Evolutionary conservation across 1,140 invertebrate species (phyloP), one percentile per base, ranked within the genome.

Genomic region (Lordiphosa collinella): DNA sequence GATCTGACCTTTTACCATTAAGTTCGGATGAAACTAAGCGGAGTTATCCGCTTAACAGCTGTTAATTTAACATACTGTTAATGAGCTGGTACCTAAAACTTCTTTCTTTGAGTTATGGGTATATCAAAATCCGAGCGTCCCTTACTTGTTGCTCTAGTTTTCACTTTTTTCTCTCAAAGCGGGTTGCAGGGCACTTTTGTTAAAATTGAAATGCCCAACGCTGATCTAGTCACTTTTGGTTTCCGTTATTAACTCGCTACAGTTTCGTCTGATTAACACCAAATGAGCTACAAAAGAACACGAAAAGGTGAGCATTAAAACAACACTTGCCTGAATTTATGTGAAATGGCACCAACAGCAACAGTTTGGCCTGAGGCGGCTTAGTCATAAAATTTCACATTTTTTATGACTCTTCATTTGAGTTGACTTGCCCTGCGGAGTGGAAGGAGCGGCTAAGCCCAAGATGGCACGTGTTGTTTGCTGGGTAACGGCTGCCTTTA

Each of bases 211-310:
- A 4, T 18, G 2, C 18, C 34, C 32, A 60, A 50, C 55, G 22
- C 6, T 25, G 22, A 25, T 25, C 4, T 25, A 25, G 22, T 6
- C 6, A 25, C 6, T 25, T 2, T 18, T 18, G 2, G 22, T 25
- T 25, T 25, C 16, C 2, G 2, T 18, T 18, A 18, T 18, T 18
- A 18, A 18, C 16, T 18, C 2, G 6, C 22, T 25, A 40, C 43
- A 52, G 49, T 64, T 57, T 57, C 9, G 52, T 36, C 61, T 54
- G 66, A 76, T 66, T 78, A 54, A 49, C 43, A 44, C 38, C 62
- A 67, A 67, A 67, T 67, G 63, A 67, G 63, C 62, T 67, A 44
- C 46, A 67, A 67, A 58, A 51, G 53, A 67, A 63, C 52, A 34
- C 56, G 22, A 54, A 55, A 38, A 22, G 32, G 31, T 16, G 36